phyloP scores from a whole-genome alignment of 2,797 vertebrate species.

The Centroberyx gerrardi region DNA sequence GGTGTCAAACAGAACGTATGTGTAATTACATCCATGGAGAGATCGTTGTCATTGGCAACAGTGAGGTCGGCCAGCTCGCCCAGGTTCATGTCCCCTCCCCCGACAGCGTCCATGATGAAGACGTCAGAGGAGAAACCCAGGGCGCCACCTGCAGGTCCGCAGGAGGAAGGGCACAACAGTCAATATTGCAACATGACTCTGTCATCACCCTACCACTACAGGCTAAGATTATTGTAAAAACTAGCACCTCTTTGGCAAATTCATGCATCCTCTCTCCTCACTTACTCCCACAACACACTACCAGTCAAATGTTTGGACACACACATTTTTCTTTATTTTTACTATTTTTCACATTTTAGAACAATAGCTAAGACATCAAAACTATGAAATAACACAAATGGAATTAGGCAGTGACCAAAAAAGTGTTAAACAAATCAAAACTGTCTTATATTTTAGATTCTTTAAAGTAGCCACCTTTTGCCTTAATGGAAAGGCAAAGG shows the following conservation, averaged over 20 bases:
- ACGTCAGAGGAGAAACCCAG: constrained; percentile 92
- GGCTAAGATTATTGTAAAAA: constrained; percentile 20
- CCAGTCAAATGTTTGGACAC: too few species aligned
- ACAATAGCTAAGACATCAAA: too few species aligned
- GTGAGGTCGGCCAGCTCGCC: constrained; percentile 95
- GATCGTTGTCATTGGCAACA: constrained; percentile 94
- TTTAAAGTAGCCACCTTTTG: too few species aligned
- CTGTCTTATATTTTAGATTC: too few species aligned
- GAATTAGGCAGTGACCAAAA: too few species aligned
- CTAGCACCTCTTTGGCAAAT: constrained; percentile 1
- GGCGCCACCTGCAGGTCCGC: constrained; percentile 83
- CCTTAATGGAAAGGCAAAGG: too few species aligned
- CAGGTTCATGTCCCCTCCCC: constrained; percentile 92
- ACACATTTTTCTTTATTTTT: too few species aligned
- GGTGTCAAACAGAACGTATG: constrained; percentile 5
- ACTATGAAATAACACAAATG: too few species aligned
- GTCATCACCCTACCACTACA: constrained; percentile 16
- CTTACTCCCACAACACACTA: constrained; percentile 39
- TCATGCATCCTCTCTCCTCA: constrained; percentile 23
- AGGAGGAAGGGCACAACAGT: constrained; percentile 33
- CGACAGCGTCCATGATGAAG: constrained; percentile 93
- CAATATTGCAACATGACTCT: neutral
- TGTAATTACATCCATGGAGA: constrained; percentile 90
- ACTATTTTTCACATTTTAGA: too few species aligned
- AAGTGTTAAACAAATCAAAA: too few species aligned